Evolutionary conservation across 2,888 invertebrate species (phyloP), one percentile per base, ranked within the genome.

Genomic region (Pedicia rivosa): DNA sequence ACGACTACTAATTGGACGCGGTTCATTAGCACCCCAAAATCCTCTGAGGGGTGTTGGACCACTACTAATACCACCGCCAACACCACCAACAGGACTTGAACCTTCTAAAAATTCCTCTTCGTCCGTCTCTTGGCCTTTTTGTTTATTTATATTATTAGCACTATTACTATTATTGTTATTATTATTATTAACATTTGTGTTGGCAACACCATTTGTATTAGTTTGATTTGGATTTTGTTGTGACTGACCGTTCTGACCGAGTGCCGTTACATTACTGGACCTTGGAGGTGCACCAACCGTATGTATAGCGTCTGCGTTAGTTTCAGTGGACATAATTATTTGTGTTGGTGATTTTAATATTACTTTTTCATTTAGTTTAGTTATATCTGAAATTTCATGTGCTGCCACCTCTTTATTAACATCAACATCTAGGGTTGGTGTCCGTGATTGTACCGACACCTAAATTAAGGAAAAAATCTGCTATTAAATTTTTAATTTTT

Each of bases 11-110:
- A 43, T 42, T 33, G 40, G 38, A 22, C 41, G 38, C n/a, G n/a
- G n/a, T 12, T 46, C 45, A 19, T 38, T 29, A 26, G 48, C 49
- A 38, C 51, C 51, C 44, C 53, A 52, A 38, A 46, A 49, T 25
- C 51, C 50, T 42, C 33, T 44, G 43, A 20, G 43, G 46, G 35
- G 47, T 25, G 37, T 33, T 22, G 20, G n/a, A 35, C 2, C 24
- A 40, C 35, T 32, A 36, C 36, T 33, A 32, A 36, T 32, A 22
- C 24, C 30, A 34, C n/a, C n/a, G n/a, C n/a, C n/a, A n/a, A n/a
- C n/a, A n/a, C n/a, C 25, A 20, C 32, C 27, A 15, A 12, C 13
- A 19, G 29, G 27, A 34, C 24, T 36, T 16, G 39, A 32, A 19
- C 31, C 34, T 14, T 39, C 35, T 9, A 34, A 30, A 37, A 36